Evolutionary conservation across 2,888 invertebrate species (phyloP).

Genomic region (Dasysyrphus tricinctus): DNA sequence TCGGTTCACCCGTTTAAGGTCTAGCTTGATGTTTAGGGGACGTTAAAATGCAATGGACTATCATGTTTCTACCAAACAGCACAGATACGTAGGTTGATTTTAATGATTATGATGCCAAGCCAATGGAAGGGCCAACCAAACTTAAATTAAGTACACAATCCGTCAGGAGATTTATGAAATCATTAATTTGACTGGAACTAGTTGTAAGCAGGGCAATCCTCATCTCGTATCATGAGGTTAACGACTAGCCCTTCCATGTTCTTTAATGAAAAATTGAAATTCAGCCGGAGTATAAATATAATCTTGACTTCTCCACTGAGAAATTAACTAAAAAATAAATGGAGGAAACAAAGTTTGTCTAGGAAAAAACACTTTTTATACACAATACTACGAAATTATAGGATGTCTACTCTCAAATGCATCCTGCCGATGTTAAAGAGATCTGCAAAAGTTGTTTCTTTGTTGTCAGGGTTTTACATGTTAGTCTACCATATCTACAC

Average conservation of each 20-base stretch:
- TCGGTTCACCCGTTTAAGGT: no score
- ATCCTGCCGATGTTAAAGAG: constrained; percentile 55
- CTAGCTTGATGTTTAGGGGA: no score
- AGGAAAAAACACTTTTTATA: constrained; percentile 8
- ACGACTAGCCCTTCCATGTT: constrained; percentile 34
- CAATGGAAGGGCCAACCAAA: not conserved
- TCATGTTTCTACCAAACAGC: no score
- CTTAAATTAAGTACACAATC: constrained; percentile 46
- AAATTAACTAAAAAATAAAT: constrained; percentile 69
- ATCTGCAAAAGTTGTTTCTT: constrained; percentile 30
- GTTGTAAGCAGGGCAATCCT: not conserved
- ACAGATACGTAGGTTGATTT: no score
- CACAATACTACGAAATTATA: constrained; percentile 60
- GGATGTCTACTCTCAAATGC: constrained; percentile 67
- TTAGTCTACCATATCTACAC: not conserved
- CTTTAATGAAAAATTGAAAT: constrained; percentile 66
- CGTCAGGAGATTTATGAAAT: constrained; percentile 50
- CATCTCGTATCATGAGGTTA: not conserved
- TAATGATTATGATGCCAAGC: not conserved
- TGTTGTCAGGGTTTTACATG: constrained; percentile 35
- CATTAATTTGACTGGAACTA: constrained; percentile 48
- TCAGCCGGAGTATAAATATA: constrained; percentile 54
- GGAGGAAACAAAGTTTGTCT: constrained; percentile 53
- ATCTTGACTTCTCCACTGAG: constrained; percentile 44
- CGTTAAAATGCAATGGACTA: no score